Evolutionary conservation across 2,113 vertebrate species (phyloP).

Genomic region (Otus sunia): DNA sequence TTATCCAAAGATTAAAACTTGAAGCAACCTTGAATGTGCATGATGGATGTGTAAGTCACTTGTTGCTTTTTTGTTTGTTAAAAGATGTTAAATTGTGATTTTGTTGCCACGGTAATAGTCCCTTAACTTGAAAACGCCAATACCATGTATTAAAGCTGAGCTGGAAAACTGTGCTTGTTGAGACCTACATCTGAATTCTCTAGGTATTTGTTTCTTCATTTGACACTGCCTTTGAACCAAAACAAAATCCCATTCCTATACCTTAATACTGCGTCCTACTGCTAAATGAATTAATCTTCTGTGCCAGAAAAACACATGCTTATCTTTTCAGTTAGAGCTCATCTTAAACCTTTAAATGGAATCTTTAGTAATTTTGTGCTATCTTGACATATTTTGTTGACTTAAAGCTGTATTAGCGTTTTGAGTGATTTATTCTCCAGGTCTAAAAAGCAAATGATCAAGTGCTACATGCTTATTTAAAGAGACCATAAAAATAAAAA

Average conservation of each 20-base stretch:
- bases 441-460: not conserved
- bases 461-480: not conserved
- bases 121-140: not conserved
- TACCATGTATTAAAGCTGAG: not conserved
- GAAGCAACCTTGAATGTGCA: slow-evolving; percentile 95
- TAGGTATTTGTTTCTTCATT: not conserved
- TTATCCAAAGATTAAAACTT: slow-evolving; percentile 98
- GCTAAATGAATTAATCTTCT: not conserved
- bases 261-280: not conserved
- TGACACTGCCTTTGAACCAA: not conserved
- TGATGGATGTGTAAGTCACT: slow-evolving; percentile 95
- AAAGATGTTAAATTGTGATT: not conserved
- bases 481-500: not conserved
- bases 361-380: not conserved
- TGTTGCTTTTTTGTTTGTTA: not conserved
- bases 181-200: not conserved
- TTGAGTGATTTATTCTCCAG: not conserved
- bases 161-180: not conserved
- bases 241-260: not conserved
- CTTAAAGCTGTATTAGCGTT: not conserved
- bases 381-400: not conserved
- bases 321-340: not conserved
- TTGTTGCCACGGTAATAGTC: not conserved
- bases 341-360: not conserved
- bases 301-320: not conserved